Evolutionary conservation across 64 coral and sea anemone genomes (phyloP).

Genomic region (Catalaphyllia jardinei): DNA sequence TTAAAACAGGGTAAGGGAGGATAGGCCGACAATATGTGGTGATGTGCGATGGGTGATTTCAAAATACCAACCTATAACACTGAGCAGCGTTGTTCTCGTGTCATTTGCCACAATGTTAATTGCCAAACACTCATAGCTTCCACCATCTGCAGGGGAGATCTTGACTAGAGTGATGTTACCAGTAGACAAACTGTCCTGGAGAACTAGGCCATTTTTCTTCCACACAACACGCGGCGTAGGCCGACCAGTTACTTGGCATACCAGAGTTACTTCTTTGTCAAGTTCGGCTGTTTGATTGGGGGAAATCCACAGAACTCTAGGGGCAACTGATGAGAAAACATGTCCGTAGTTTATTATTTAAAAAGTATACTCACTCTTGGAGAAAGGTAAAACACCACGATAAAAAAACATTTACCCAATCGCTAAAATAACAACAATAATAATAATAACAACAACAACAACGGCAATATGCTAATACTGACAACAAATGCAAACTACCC

Average conservation of each 20-base stretch:
- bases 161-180: conserved; percentile 2
- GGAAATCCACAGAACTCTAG: conserved; percentile 40
- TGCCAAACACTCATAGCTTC: conserved; percentile 12
- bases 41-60: too few species aligned
- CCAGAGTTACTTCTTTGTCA: conserved; percentile 2
- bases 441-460: too few species aligned
- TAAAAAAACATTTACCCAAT: too few species aligned
- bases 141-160: not conserved
- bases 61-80: not conserved
- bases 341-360: too few species aligned
- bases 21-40: too few species aligned
- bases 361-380: too few species aligned
- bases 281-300: conserved; percentile 27
- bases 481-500: too few species aligned
- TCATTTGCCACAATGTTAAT: conserved; percentile 4
- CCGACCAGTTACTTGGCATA: conserved; percentile 31
- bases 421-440: too few species aligned
- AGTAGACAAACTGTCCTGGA: not conserved
- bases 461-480: too few species aligned
- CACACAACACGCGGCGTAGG: conserved; percentile 17
- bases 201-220: conserved; percentile 21
- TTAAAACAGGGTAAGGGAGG: too few species aligned
- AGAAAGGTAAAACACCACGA: too few species aligned
- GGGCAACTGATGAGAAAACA: conserved; percentile 45
- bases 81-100: not conserved